phyloP scores from a whole-genome alignment of 2,113 vertebrate genomes.

The Paralichthys olivaceus region DNA sequence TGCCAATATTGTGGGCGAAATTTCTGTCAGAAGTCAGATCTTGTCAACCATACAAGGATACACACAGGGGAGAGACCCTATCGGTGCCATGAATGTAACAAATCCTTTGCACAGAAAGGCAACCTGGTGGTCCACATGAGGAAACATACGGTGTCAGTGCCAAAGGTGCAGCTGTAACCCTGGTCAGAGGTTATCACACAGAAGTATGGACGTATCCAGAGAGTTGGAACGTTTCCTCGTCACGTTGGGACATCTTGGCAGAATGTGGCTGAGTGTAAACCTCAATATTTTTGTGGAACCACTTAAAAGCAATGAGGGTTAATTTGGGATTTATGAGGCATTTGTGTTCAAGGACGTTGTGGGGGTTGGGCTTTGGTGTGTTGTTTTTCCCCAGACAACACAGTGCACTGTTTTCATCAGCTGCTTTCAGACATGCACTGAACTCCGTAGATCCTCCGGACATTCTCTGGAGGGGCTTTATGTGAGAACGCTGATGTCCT shows the following conservation, averaged over 20 bases:
- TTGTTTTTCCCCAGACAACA: no score
- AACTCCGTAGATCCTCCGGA: no score
- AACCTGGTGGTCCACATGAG: slow-evolving; percentile 50
- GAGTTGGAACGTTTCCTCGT: no score
- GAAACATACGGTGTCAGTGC: slow-evolving; percentile 23
- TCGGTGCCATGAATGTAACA: slow-evolving; percentile 34
- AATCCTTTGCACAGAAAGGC: slow-evolving; percentile 46
- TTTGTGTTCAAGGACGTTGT: no score
- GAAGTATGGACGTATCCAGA: no score
- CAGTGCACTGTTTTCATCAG: no score
- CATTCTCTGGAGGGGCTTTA: no score
- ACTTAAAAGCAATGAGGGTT: neutral
- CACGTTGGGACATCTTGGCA: no score
- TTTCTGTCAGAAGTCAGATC: slow-evolving; percentile 58
- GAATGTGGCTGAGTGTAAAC: neutral
- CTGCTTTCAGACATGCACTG: no score
- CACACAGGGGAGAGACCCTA: slow-evolving; percentile 28
- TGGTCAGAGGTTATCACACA: neutral
- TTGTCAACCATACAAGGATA: slow-evolving; percentile 41
- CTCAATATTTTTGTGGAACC: neutral
- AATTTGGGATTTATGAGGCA: neutral
- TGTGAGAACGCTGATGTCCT: no score
- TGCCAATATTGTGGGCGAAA: slow-evolving; percentile 40
- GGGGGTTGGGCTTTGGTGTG: no score
- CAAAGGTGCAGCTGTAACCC: slow-evolving; percentile 14